phyloP scores from a whole-genome alignment of 1,140 invertebrate genomes.

The Sminthurinus signatus region DNA sequence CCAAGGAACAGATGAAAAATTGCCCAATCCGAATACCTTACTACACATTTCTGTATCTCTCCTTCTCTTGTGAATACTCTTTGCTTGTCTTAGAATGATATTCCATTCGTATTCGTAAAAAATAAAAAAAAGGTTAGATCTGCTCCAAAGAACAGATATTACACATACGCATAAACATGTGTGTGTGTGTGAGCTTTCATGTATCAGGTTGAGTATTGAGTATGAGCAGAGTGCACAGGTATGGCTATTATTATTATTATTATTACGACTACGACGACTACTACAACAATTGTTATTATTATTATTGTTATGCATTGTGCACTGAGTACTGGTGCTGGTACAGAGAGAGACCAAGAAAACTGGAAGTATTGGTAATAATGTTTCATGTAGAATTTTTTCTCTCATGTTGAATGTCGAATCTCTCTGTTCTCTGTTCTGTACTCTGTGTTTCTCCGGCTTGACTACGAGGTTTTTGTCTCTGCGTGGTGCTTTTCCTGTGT shows the following conservation, averaged over 20 bases:
- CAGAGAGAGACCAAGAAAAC: not conserved
- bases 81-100: no score
- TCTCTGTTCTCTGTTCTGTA: conserved; percentile 12
- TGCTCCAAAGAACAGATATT: no score
- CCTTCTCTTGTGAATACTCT: no score
- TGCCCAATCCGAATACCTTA: conserved; percentile 29
- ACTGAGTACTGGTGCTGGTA: not conserved
- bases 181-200: no score
- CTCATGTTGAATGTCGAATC: conserved; percentile 2
- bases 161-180: no score
- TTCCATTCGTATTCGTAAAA: no score
- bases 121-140: no score
- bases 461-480: conserved; percentile 23
- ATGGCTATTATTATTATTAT: no score
- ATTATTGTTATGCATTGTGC: not conserved
- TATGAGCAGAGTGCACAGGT: no score
- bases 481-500: conserved; percentile 31
- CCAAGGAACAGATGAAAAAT: conserved; percentile 33
- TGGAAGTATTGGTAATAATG: not conserved
- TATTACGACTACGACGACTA: no score
- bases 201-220: no score
- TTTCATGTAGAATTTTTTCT: conserved; percentile 13
- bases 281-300: no score
- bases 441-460: not conserved
- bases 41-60: conserved; percentile 1